A percentile compares a stretch with the other conserved stretches of the same genome.
These are phyloP conservation scores for Heliconius hewitsoni DNA, from an alignment of 1,140 invertebrate species.

Conservation along the genomic window DNA sequence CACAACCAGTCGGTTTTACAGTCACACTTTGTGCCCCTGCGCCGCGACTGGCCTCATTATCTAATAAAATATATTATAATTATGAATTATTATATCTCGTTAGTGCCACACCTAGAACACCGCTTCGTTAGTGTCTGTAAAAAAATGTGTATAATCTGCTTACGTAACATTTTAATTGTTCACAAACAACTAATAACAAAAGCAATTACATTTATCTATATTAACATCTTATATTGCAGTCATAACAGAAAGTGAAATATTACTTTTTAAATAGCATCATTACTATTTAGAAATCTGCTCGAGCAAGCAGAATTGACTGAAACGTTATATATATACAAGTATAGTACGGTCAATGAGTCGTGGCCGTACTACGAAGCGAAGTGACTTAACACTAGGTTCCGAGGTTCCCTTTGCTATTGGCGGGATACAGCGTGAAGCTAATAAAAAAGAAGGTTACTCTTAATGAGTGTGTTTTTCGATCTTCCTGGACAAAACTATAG, in stretches of 20 bases:
- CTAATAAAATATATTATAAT: too few relatives aligned
- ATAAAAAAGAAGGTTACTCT: neutral
- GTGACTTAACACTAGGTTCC: too few relatives aligned
- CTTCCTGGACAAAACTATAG: conserved; percentile 17
- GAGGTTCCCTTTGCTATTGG: too few relatives aligned
- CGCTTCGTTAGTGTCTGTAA: neutral
- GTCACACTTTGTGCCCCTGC: too few relatives aligned
- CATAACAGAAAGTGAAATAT: neutral
- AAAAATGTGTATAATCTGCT: neutral
- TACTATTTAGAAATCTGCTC: neutral
- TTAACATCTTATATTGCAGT: conserved; percentile 5
- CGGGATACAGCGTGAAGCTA: too few relatives aligned
- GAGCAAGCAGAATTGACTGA: neutral
- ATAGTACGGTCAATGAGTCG: neutral
- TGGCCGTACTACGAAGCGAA: too few relatives aligned
- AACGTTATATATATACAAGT: neutral
- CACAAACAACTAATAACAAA: conserved; percentile 1
- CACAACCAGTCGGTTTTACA: too few relatives aligned
- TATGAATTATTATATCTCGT: too few relatives aligned
- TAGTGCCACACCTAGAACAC: neutral
- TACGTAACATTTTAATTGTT: neutral
- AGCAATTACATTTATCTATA: conserved; percentile 10
- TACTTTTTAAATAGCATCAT: neutral
- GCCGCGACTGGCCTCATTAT: too few relatives aligned
- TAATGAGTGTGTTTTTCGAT: conserved; percentile 13